Evolutionary conservation across 2,797 vertebrate genomes (phyloP), one percentile per base, ranked within the genome.

Genomic region (Aulostomus chinensis): DNA sequence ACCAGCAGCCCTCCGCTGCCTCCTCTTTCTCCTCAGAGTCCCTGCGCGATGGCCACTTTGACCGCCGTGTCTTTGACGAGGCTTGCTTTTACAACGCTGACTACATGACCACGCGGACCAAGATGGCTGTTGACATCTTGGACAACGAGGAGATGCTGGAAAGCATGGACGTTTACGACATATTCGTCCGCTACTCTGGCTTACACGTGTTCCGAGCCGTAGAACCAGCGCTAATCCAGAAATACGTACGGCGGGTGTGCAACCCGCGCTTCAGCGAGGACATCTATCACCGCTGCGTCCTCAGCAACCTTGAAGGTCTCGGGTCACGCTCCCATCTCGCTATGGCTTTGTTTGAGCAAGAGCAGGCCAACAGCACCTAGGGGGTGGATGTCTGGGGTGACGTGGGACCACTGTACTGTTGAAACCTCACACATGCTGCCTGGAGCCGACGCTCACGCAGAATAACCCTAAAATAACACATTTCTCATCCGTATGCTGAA

Each of bases 31-130:
- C 92, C 1, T 88, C 93, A 0, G 95, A 98, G 73, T 68, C 91
- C 5, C 79, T 86, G 49, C 81, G 68, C 9, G 94, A 95, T 0
- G 97, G 97, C 9, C 94, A 89, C 76, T 99, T 98, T 3, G 97
- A 99, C 87, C 93, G 93, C 0, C 93, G 94, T 1, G 88, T 93
- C 2, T 97, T 98, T 0, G 94, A 95, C 0, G 97, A 99, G 83
- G 95, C 94, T n/a, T 99, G 97, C 83, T 99, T 99, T 68, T 99
- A 98, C 81, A 99, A 99, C 1, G 93, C 94, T 0, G 97, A 99
- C 87, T 99, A 98, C 76, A 94, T 98, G 94, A 90, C 92, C 0
- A 94, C 97, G 0, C 93, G 96, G 1, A 93, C 93, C 50, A 94
- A 92, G 71, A 95, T 99, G 81, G 95, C 94, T 0, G 91, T 90